Evolutionary conservation across 2,113 vertebrate genomes (phyloP), one percentile per base, ranked within the genome.

Genomic region (Rhadina sibilatrix): DNA sequence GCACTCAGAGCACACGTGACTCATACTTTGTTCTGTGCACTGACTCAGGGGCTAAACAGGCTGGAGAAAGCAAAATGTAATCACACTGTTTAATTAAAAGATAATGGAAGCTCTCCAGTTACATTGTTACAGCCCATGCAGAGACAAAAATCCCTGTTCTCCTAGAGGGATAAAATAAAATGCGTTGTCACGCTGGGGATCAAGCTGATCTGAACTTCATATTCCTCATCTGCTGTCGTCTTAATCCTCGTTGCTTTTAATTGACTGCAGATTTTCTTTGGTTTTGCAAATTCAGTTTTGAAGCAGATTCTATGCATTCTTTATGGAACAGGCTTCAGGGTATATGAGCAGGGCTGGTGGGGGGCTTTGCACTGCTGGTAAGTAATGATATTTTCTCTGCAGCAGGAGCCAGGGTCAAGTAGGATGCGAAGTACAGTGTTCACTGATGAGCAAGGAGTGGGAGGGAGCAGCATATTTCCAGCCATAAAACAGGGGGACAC

Each of bases 51-150:
- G 27, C 59, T 85, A 46, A 54, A 59, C 1, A 1, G 38, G 12
- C 42, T 38, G 42, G 9, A 80, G 71, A 66, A 65, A 85, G 33
- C 71, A 71, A 85, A 94, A 78, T 71, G 52, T 49, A 86, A 88
- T 86, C 90, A 77, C 59, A 44, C 35, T 59, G 56, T 46, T 94
- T 95, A 94, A 92, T 96, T 93, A 93, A 90, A 92, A 92, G 90
- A 66, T 83, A 94, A 47, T 92, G 83, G 88, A 92, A 92, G n/a
- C n/a, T 94, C 93, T 86, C 94, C 85, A 96, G 72, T 24, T n/a
- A 59, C 47, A 59, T 80, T 1, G 0, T 68, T 66, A 69, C 20
- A 89, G 53, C 50, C 53, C 63, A 92, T 23, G 63, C 15, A 5
- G 92, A 93, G 88, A 92, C 47, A 83, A 91, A 93, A 96, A 46